Evolutionary conservation across 2,888 invertebrate genomes (phyloP).

Genomic region (Sminthurinus aureus): DNA sequence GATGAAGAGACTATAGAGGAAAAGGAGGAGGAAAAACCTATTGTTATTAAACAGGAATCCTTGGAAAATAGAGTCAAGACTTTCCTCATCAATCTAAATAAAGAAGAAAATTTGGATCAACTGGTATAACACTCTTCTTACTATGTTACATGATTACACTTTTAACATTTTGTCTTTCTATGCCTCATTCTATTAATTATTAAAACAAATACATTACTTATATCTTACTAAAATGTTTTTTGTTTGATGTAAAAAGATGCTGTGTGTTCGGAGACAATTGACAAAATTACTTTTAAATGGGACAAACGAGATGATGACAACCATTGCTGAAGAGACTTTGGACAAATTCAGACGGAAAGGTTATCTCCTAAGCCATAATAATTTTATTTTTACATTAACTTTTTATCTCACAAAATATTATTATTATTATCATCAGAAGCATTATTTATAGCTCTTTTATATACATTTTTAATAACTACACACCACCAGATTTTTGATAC

Average conservation of each 20-base stretch:
- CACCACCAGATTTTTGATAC: neutral
- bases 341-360: conserved; percentile 82
- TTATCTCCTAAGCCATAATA: conserved; percentile 61
- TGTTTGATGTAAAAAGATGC: conserved; percentile 72
- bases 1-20: conserved; percentile 22
- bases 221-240: neutral
- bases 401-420: neutral
- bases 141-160: no score
- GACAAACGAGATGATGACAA: conserved; percentile 87
- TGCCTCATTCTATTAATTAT: no score
- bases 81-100: conserved; percentile 24
- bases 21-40: neutral
- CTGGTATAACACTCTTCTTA: conserved; percentile 16
- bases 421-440: neutral
- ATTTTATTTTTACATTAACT: neutral
- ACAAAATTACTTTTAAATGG: conserved; percentile 95
- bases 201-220: no score
- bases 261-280: conserved; percentile 83
- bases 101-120: conserved; percentile 31
- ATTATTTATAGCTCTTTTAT: neutral
- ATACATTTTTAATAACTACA: no score
- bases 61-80: conserved; percentile 19
- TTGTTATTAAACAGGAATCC: neutral
- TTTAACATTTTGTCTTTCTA: no score
- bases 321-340: conserved; percentile 84